Conservation (phyloP, 2,113 vertebrate genomes). For the Camarhynchus parvulus region DNA sequence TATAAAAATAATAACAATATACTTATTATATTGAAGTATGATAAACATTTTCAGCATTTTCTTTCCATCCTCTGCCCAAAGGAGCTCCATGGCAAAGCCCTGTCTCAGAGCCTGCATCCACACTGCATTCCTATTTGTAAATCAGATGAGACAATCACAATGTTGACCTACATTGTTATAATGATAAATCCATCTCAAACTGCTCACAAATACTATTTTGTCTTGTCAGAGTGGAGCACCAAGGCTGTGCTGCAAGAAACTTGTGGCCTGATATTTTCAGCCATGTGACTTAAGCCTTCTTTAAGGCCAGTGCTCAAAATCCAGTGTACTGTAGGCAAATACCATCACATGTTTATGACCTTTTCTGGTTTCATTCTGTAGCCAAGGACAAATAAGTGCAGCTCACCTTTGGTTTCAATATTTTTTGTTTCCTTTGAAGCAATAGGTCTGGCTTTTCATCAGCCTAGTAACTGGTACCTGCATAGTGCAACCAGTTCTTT, state of each 20-base stretch:
- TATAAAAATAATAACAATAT: background rate
- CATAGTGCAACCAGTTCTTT: background rate
- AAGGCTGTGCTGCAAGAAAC: background rate
- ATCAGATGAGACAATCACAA: background rate
- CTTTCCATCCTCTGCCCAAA: background rate
- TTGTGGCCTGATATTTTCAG: background rate
- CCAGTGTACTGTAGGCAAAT: background rate
- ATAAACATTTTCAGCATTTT: background rate
- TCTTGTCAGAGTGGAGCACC: background rate
- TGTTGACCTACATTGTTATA: background rate
- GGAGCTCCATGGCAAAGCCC: background rate
- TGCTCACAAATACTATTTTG: background rate
- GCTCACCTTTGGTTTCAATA: conserved; percentile 16
- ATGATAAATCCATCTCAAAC: background rate
- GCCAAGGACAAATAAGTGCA: background rate
- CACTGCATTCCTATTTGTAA: background rate
- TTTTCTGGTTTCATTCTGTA: background rate
- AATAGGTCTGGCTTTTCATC: conserved; percentile 1
- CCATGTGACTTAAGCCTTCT: background rate
- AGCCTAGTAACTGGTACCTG: background rate
- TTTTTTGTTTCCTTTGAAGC: conserved; percentile 30
- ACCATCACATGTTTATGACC: background rate
- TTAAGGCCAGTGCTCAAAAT: background rate
- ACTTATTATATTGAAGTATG: background rate
- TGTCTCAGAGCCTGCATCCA: background rate